Conservation (phyloP, 23 tunicate species). For the Halocynthia roretzi region DNA sequence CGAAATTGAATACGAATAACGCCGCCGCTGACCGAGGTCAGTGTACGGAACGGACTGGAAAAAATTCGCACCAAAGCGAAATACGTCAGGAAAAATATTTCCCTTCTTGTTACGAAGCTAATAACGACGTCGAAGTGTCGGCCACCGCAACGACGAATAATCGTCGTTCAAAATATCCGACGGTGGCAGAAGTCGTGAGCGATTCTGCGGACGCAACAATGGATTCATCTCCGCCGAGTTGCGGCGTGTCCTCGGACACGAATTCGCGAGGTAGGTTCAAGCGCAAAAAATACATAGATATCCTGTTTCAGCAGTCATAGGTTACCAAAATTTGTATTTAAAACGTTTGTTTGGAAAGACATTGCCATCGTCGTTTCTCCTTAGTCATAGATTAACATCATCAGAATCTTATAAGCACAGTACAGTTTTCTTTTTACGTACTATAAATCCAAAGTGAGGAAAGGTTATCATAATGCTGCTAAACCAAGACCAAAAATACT, state of each 20-base stretch:
- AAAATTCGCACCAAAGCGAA: not conserved
- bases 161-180: not conserved
- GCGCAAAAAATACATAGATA: too few species aligned
- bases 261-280: conserved; percentile 13
- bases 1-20: conserved; percentile 2
- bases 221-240: conserved; percentile 29
- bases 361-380: too few species aligned
- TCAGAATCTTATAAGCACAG: too few species aligned
- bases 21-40: conserved; percentile 14
- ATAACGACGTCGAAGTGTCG: not conserved
- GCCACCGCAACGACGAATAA: not conserved
- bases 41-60: conserved; percentile 1
- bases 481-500: too few species aligned
- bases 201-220: not conserved
- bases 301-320: too few species aligned
- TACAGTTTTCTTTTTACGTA: too few species aligned
- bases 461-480: too few species aligned
- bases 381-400: too few species aligned
- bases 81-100: conserved; percentile 7
- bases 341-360: too few species aligned
- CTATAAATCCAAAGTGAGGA: too few species aligned
- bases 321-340: too few species aligned
- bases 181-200: not conserved
- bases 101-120: conserved; percentile 14
- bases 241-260: conserved; percentile 23